Percentiles rank a stretch among this genome's conserved stretches.
phyloP scores from a whole-genome alignment of 2,888 invertebrate genomes.

The Colostygia pectinataria region DNA sequence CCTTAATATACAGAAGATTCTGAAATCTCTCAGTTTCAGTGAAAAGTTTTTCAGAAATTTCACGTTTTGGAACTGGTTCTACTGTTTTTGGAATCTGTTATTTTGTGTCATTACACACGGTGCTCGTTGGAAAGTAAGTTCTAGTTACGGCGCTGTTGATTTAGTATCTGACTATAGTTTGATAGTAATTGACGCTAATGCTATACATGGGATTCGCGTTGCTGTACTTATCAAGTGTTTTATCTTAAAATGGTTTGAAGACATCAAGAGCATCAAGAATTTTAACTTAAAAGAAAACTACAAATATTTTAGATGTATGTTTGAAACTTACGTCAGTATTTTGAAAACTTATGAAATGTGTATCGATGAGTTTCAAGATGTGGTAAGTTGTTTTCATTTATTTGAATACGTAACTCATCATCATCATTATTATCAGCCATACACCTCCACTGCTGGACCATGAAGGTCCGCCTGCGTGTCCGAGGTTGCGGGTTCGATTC shows the following conservation, averaged over 20 bases:
- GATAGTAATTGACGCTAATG: slow-evolving; percentile 7
- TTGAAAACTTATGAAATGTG: slow-evolving; percentile 20
- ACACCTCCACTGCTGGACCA: too few species aligned
- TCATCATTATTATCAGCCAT: too few species aligned
- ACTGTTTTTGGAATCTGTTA: neutral
- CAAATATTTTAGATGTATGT: slow-evolving; percentile 3
- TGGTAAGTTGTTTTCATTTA: slow-evolving; percentile 14
- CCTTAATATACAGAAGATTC: slow-evolving; percentile 2
- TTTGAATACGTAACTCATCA: too few species aligned
- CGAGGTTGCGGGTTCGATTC: too few species aligned
- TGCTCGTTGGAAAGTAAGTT: too few species aligned
- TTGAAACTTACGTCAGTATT: slow-evolving; percentile 15
- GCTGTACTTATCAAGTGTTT: neutral
- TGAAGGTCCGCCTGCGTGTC: too few species aligned
- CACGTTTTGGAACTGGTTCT: slow-evolving; percentile 7
- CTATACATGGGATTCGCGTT: neutral
- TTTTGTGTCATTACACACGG: neutral
- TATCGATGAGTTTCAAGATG: slow-evolving; percentile 19
- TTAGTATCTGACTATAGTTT: neutral
- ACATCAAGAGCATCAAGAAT: neutral
- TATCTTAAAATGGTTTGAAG: slow-evolving; percentile 4
- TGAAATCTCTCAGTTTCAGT: neutral
- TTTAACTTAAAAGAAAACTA: neutral
- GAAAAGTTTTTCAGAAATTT: neutral
- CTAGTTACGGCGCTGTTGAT: neutral